Conservation (phyloP, 2,113 vertebrate genomes). For the Hydropotes inermis region DNA sequence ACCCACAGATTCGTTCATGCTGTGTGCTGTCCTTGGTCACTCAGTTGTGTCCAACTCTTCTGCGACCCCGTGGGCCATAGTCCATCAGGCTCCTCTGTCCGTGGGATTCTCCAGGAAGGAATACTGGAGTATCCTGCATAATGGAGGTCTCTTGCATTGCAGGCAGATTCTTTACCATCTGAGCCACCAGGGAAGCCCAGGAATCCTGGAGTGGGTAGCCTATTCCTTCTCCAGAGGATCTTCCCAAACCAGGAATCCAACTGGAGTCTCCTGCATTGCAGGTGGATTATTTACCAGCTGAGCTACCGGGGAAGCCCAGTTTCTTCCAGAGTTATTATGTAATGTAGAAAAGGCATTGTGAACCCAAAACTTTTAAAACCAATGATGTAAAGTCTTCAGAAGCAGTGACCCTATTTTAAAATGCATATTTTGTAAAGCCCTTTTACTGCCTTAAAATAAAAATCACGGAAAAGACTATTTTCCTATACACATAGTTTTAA, state of each 20-base stretch:
- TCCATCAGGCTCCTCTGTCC: background rate
- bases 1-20: background rate
- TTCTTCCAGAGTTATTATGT: background rate
- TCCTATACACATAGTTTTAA: background rate
- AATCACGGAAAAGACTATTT: background rate
- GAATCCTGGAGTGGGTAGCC: background rate
- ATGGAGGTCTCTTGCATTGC: background rate
- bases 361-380: background rate
- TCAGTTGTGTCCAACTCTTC: background rate
- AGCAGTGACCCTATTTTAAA: background rate
- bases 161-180: background rate
- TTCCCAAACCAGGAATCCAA: background rate
- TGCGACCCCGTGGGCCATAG: fast-evolving
- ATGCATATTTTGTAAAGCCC: background rate
- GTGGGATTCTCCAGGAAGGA: background rate
- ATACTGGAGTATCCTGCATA: background rate
- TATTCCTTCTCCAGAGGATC: background rate
- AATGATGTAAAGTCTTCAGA: background rate
- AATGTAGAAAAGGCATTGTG: background rate
- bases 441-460: background rate
- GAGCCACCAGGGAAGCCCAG: background rate
- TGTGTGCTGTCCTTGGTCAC: background rate
- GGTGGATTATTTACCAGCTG: background rate
- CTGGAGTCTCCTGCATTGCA: background rate
- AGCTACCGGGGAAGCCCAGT: background rate